phyloP scores from a whole-genome alignment of 2,888 invertebrate species.

The Trachelus troglodyta region DNA sequence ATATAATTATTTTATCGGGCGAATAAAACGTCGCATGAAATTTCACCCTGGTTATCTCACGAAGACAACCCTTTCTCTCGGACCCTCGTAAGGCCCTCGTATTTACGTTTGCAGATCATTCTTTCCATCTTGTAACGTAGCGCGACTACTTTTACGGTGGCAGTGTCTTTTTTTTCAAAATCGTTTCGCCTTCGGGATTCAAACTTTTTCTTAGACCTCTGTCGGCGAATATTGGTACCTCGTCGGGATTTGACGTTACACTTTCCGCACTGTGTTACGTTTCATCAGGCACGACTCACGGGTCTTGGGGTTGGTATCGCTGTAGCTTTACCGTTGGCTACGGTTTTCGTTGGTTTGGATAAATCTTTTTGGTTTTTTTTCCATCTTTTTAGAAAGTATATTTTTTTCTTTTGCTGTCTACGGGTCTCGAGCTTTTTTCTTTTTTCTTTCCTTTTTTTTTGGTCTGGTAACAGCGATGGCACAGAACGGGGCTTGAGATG shows the following conservation, averaged over 20 bases:
- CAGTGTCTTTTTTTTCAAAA: not conserved
- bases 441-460: too few relatives aligned
- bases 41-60: slow-evolving; percentile 11
- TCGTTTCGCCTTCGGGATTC: not conserved
- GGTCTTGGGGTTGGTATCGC: too few relatives aligned
- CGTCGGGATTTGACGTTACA: not conserved
- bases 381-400: not conserved
- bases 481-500: not conserved
- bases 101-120: not conserved
- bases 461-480: too few relatives aligned
- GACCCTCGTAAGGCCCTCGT: not conserved
- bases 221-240: not conserved
- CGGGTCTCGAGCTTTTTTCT: not conserved
- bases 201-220: not conserved
- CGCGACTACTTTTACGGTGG: not conserved
- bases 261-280: too few relatives aligned
- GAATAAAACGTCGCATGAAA: slow-evolving; percentile 32
- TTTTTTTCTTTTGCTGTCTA: not conserved
- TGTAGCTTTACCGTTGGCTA: too few relatives aligned
- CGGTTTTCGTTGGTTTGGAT: too few relatives aligned
- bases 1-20: slow-evolving; percentile 59
- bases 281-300: too few relatives aligned
- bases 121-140: not conserved
- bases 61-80: not conserved
- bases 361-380: too few relatives aligned